These are phyloP conservation scores for Melieria picta DNA, from an alignment of 2,888 invertebrate genomes.

Conservation along the genomic window DNA sequence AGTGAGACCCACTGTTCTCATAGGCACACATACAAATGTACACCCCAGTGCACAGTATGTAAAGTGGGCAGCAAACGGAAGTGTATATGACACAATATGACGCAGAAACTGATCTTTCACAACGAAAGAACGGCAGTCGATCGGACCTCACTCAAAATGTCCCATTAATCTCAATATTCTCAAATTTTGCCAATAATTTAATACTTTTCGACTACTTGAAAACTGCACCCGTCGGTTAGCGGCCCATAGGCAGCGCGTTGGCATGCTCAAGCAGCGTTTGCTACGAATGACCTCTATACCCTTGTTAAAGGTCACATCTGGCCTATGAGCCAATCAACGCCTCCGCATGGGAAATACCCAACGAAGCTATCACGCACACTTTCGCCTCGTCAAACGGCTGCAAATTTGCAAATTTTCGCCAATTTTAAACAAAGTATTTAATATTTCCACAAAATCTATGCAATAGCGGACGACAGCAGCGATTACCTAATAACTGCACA, in stretches of 20 bases:
- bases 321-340: not conserved
- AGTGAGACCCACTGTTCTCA: too few species aligned
- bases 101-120: too few species aligned
- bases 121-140: too few species aligned
- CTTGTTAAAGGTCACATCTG: conserved; percentile 53
- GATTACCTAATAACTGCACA: conserved; percentile 28
- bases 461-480: not conserved
- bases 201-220: not conserved
- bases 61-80: too few species aligned
- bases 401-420: not conserved
- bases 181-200: too few species aligned
- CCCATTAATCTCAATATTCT: too few species aligned
- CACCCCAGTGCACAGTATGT: too few species aligned
- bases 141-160: too few species aligned
- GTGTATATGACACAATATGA: too few species aligned
- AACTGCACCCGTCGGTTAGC: not conserved
- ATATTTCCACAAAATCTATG: not conserved
- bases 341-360: not conserved
- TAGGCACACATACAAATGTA: too few species aligned
- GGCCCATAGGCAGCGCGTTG: not conserved
- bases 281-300: conserved; percentile 56
- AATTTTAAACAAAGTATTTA: not conserved
- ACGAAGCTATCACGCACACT: not conserved
- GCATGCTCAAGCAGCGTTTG: not conserved
- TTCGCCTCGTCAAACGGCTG: not conserved